Conservation (phyloP, 2,113 vertebrate species). For the Triplophysa tibetana region DNA sequence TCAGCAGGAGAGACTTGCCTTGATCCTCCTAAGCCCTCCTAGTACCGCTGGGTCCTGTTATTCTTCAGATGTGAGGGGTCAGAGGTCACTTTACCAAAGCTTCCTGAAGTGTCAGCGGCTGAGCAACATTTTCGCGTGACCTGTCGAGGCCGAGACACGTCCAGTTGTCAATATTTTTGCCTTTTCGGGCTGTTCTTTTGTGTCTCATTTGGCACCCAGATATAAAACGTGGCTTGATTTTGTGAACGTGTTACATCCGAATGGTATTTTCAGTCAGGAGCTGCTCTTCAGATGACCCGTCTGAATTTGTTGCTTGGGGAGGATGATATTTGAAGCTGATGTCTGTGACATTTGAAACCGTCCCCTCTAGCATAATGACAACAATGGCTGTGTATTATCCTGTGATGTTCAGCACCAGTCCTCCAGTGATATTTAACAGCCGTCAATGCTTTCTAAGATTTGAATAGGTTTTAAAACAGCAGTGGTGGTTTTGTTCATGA, state of each 20-base stretch:
- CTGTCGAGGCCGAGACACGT: constrained; percentile 10
- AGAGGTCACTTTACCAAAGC: constrained; percentile 21
- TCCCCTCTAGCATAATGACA: constrained; percentile 35
- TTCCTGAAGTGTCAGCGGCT: constrained; percentile 37
- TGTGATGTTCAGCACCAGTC: constrained; percentile 20
- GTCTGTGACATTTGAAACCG: constrained; percentile 39
- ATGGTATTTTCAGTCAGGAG: not conserved
- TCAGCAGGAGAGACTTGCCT: constrained; percentile 14
- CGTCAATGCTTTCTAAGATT: not conserved
- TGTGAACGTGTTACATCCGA: not conserved
- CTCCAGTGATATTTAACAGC: not conserved
- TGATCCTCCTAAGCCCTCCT: constrained; percentile 9
- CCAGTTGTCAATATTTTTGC: constrained; percentile 33
- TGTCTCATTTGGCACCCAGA: constrained; percentile 3
- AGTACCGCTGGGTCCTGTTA: constrained; percentile 31
- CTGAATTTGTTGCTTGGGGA: constrained; percentile 14
- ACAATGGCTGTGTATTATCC: constrained; percentile 27
- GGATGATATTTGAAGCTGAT: constrained; percentile 39
- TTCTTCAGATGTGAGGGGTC: constrained; percentile 34
- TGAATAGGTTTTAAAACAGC: not conserved
- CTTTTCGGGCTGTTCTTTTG: not conserved
- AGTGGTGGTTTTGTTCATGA: not conserved
- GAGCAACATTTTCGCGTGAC: constrained; percentile 19
- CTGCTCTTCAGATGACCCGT: not conserved
- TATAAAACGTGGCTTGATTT: constrained; percentile 3